Evolutionary conservation across 2,888 invertebrate genomes (phyloP).

Genomic region (Clostera curtula): DNA sequence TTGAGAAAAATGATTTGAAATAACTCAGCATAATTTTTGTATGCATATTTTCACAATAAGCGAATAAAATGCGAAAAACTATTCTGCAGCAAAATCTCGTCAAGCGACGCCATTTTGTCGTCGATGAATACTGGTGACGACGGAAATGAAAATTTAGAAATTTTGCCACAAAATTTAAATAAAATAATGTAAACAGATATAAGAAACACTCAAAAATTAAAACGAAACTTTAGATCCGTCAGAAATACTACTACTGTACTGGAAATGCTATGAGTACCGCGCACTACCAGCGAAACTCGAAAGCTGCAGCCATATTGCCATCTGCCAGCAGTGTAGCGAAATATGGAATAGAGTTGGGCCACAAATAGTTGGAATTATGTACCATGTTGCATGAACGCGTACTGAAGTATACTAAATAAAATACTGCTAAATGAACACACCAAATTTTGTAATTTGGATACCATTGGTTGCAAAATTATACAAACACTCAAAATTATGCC

Average conservation of each 20-base stretch:
- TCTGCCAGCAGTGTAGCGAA: conserved; percentile 39
- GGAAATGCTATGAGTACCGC: conserved; percentile 65
- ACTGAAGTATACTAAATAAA: no score
- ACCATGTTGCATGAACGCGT: no score
- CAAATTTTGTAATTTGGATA: no score
- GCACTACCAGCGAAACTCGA: conserved; percentile 69
- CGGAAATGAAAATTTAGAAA: conserved; percentile 57
- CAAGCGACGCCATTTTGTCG: conserved; percentile 76
- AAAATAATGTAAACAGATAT: conserved; percentile 55
- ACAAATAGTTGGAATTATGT: background rate
- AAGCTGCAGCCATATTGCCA: conserved; percentile 73
- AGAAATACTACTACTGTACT: conserved; percentile 60
- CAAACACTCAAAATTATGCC: no score
- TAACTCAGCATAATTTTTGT: conserved; percentile 39
- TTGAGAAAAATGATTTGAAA: conserved; percentile 44
- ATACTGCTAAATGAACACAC: no score
- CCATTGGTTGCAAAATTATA: no score
- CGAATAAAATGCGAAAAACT: conserved; percentile 54
- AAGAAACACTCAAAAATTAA: conserved; percentile 61
- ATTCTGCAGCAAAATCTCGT: conserved; percentile 69
- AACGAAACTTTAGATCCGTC: conserved; percentile 64
- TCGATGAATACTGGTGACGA: conserved; percentile 72
- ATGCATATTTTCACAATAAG: conserved; percentile 42
- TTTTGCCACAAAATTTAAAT: conserved; percentile 48
- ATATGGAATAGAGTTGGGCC: conserved; percentile 29